Evolutionary conservation across 2,797 vertebrate species (phyloP), one percentile per base, ranked within the genome.

Genomic region (Anomalospiza imberbis): DNA sequence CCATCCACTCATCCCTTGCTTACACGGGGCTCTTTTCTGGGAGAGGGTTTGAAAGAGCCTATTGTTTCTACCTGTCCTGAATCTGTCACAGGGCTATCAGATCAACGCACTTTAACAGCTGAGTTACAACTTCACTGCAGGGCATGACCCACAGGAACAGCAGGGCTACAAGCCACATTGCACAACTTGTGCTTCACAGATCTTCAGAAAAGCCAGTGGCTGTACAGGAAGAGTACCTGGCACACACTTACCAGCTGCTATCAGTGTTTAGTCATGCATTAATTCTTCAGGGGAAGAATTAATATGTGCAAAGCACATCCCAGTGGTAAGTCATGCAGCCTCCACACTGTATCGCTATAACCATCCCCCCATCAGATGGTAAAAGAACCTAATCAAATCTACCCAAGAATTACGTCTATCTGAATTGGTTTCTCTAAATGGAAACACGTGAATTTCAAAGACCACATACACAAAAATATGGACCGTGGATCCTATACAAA

Each of bases 341-440:
- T 26, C n/a, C 31, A 66, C 6, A 5, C 0, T 15, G 7, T 15
- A 68, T 15, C 0, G 0, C n/a, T 67, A 1, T 17, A 79, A 80
- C 13, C 0, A 0, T 17, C 2, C 10, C 21, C 24, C 22, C 7
- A 38, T 10, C 20, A 63, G 36, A 77, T 7, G 17, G 57, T 28
- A 13, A 68, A 80, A 63, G 26, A 62, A 53, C 12, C 58, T 57
- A 13, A 76, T 19, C 26, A 73, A 61, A 79, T 29, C 71, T 50
- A 62, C n/a, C 13, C 53, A 79, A 83, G 32, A 91, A 87, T 44
- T 73, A 31, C 0, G 1, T 24, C 4, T 17, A 65, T 34, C 68
- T 70, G n/a, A 68, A 76, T 4, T 40, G 12, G 13, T 76, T 71
- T 54, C 61, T 83, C 53, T 63, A 71, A 77, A 71, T 21, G 28